Evolutionary conservation across 2,113 vertebrate genomes (phyloP).

Genomic region (Peromyscus californicus): DNA sequence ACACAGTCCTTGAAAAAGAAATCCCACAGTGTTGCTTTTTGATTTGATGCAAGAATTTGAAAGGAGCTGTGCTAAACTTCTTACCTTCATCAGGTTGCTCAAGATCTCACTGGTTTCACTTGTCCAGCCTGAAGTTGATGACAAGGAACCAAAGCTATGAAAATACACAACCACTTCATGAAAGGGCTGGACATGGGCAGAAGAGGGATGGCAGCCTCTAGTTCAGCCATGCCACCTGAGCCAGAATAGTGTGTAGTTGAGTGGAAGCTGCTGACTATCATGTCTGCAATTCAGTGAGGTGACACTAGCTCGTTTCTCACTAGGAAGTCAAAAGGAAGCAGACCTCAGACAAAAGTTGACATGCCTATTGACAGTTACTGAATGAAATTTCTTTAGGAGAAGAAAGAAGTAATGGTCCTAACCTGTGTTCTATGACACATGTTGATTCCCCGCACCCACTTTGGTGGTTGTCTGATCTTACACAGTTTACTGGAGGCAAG

Average conservation of each 20-base stretch:
- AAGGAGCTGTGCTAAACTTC: background rate
- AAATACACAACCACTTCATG: background rate
- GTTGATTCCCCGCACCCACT: background rate
- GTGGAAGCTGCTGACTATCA: background rate
- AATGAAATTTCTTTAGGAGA: background rate
- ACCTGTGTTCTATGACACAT: background rate
- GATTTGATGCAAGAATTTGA: background rate
- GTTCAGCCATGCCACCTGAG: background rate
- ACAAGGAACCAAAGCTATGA: background rate
- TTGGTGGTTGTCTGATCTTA: background rate
- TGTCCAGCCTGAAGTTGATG: background rate
- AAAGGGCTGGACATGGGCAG: background rate
- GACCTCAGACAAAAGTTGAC: background rate
- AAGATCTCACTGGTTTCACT: background rate
- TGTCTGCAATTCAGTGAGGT: background rate
- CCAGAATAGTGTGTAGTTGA: background rate
- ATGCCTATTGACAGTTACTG: background rate
- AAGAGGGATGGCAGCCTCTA: background rate
- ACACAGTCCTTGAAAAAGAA: background rate
- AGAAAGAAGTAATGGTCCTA: conserved; percentile 17
- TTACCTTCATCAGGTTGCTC: background rate
- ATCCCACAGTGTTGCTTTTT: background rate
- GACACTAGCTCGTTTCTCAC: background rate
- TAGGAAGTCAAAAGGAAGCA: background rate
- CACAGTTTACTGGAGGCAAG: background rate